Percentiles rank a stretch among this genome's conserved stretches.
Evolutionary conservation across 2,113 vertebrate genomes (phyloP).

Genomic region (Podarcis muralis): DNA sequence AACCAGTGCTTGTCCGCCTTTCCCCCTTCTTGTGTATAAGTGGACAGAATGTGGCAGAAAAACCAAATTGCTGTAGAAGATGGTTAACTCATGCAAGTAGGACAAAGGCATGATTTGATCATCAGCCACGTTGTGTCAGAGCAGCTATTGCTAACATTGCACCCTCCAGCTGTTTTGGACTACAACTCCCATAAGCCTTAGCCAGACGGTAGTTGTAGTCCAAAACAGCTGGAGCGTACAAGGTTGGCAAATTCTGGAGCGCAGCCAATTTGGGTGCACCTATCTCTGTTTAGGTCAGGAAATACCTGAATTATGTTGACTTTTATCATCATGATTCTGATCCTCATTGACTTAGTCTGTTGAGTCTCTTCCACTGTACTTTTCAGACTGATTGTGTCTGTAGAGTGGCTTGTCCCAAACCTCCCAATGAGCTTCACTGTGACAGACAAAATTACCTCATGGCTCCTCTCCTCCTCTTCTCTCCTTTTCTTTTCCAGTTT

Average conservation of each 20-base stretch:
- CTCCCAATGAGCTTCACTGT: not conserved
- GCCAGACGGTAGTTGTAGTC: not conserved
- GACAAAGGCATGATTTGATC: not conserved
- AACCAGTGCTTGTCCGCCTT: not conserved
- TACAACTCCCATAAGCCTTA: not conserved
- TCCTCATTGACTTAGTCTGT: too few species aligned
- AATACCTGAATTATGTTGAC: not conserved
- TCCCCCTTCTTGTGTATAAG: not conserved
- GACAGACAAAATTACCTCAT: not conserved
- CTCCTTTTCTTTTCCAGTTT: rapidly evolving
- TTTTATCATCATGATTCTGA: not conserved
- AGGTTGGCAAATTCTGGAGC: not conserved
- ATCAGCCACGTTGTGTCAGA: not conserved
- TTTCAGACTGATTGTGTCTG: too few species aligned
- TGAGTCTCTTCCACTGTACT: too few species aligned
- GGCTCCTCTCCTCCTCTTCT: not conserved
- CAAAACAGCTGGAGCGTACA: not conserved
- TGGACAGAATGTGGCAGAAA: too few species aligned
- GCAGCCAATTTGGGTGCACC: not conserved
- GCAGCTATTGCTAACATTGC: not conserved
- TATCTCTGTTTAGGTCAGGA: not conserved
- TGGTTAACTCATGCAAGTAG: too few species aligned
- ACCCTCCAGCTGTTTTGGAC: not conserved
- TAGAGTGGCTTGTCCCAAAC: not conserved
- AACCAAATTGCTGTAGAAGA: not conserved